Evolutionary conservation across 2,888 invertebrate genomes (phyloP).

Genomic region (Trachelus stipa): DNA sequence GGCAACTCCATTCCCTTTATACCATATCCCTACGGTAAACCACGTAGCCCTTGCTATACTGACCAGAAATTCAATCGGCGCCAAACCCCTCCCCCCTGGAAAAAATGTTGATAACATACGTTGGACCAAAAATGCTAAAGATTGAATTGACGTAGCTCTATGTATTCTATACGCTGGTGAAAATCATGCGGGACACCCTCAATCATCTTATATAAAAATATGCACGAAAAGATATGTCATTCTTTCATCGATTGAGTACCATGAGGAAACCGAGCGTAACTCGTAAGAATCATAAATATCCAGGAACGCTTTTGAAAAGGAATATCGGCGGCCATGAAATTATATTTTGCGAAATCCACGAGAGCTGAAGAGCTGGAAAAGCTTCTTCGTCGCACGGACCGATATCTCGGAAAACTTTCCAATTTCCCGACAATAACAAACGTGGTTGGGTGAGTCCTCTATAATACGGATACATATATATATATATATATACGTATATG

Average conservation of each 20-base stretch:
- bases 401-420: constrained; percentile 52
- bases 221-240: not conserved
- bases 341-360: constrained; percentile 43
- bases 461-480: not conserved
- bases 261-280: not conserved
- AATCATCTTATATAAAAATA: not conserved
- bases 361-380: not conserved
- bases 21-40: not conserved
- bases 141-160: not conserved
- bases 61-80: not conserved
- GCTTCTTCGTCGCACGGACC: constrained; percentile 1
- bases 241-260: not conserved
- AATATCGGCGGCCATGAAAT: constrained; percentile 37
- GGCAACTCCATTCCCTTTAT: not conserved
- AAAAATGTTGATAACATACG: not conserved
- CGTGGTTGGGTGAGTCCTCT: constrained; percentile 24
- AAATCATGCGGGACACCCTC: not conserved
- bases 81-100: not conserved
- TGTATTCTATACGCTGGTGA: not conserved
- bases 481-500: not conserved
- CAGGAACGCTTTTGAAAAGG: constrained; percentile 17
- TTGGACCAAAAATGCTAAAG: not conserved
- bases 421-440: constrained; percentile 52
- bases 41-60: not conserved
- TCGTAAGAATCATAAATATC: constrained; percentile 33